Conservation (phyloP, 2,888 invertebrate genomes). For the Heliconius ethilla region DNA sequence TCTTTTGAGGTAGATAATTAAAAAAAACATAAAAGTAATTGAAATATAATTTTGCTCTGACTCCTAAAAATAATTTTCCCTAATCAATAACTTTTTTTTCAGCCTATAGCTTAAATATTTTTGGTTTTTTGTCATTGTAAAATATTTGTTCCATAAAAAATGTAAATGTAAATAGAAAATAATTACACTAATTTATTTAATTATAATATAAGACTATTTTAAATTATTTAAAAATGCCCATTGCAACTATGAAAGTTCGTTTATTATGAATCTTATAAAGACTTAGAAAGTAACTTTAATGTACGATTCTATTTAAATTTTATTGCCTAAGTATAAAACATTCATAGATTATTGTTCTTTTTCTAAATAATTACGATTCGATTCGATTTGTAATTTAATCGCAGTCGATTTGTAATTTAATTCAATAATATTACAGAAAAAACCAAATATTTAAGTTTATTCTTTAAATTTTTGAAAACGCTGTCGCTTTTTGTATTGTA, state of each 20-base stretch:
- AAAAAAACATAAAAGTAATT: neutral
- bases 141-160: neutral
- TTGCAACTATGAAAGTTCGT: neutral
- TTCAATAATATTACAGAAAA: no score
- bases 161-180: neutral
- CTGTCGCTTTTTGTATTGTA: neutral
- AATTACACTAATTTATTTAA: conserved; percentile 2
- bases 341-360: no score
- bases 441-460: no score
- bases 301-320: neutral
- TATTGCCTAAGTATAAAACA: neutral
- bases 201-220: neutral
- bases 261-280: conserved; percentile 3
- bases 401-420: no score
- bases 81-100: neutral
- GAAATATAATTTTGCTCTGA: conserved; percentile 2
- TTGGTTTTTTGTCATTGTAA: conserved; percentile 14
- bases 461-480: neutral
- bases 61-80: neutral
- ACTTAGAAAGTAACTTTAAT: neutral
- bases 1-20: conserved; percentile 21
- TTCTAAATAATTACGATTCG: no score
- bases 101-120: conserved; percentile 6
- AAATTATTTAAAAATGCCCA: conserved; percentile 7
- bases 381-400: no score